These are phyloP conservation scores for Brachypalpus laphriformis DNA, from an alignment of 2,888 invertebrate species.

Conservation along the genomic window DNA sequence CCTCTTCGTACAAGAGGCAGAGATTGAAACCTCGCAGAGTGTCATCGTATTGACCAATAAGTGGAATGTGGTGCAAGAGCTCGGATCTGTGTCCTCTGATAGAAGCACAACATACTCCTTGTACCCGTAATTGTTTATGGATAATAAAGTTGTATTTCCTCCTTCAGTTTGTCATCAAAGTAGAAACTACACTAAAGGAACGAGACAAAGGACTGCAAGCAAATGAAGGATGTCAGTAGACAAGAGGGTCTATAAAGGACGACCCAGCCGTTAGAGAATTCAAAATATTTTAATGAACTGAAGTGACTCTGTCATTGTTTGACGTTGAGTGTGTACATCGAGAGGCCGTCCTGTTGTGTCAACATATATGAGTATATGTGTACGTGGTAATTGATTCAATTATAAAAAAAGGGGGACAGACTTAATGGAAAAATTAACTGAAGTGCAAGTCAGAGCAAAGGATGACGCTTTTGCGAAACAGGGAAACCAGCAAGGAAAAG, in stretches of 20 bases:
- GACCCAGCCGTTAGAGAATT: slow-evolving; percentile 57
- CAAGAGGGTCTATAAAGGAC: slow-evolving; percentile 36
- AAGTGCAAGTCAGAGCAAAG: slow-evolving; percentile 63
- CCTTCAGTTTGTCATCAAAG: slow-evolving; percentile 53
- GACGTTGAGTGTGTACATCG: slow-evolving; percentile 62
- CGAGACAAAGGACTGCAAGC: slow-evolving; percentile 7
- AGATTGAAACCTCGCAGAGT: slow-evolving; percentile 65
- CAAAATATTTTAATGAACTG: slow-evolving; percentile 74
- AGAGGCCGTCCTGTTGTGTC: slow-evolving; percentile 40
- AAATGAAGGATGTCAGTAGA: slow-evolving; percentile 48
- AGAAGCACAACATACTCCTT: slow-evolving; percentile 44
- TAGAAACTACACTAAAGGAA: slow-evolving; percentile 19
- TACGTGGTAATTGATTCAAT: slow-evolving; percentile 68
- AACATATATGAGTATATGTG: slow-evolving; percentile 17
- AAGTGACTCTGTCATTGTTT: slow-evolving; percentile 72
- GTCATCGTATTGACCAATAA: slow-evolving; percentile 67
- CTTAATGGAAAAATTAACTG: slow-evolving; percentile 73
- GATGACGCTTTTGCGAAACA: slow-evolving; percentile 26
- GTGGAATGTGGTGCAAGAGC: slow-evolving; percentile 42
- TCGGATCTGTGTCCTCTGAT: slow-evolving; percentile 10
- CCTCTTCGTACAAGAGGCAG: slow-evolving; percentile 14
- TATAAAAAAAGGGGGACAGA: slow-evolving; percentile 65
- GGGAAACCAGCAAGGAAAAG: slow-evolving; percentile 39
- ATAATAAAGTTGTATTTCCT: slow-evolving; percentile 46
- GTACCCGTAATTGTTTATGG: slow-evolving; percentile 64